These are phyloP conservation scores for Oceanodroma tethys DNA, from an alignment of 2,113 vertebrate species.

Conservation along the genomic window DNA sequence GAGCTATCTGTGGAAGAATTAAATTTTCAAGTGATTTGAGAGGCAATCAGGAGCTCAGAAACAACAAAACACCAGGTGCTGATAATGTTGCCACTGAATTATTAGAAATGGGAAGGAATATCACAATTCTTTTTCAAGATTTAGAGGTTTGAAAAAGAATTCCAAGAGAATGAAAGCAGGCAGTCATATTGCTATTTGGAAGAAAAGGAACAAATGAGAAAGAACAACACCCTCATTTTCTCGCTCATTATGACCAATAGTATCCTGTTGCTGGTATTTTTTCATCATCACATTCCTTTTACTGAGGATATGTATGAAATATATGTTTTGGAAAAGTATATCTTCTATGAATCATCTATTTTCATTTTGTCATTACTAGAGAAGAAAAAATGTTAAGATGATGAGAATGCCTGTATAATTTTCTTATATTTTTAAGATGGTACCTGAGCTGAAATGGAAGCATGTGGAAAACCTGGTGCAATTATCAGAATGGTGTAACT, in stretches of 20 bases:
- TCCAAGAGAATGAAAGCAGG: not conserved
- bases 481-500: not conserved
- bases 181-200: not conserved
- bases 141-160: not conserved
- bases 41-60: not conserved
- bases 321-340: not conserved
- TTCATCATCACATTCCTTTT: not conserved
- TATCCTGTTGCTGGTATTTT: not conserved
- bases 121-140: not conserved
- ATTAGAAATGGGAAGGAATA: not conserved
- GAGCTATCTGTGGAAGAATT: slow-evolving; percentile 1
- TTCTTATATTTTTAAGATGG: not conserved
- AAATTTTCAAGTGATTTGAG: not conserved
- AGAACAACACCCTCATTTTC: not conserved
- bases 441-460: not conserved
- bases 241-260: not conserved
- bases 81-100: not conserved
- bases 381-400: not conserved
- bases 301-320: not conserved
- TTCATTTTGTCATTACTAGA: not conserved
- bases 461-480: not conserved
- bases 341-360: not conserved
- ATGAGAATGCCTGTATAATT: not conserved
- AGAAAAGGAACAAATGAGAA: not conserved
- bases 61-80: not conserved